Evolutionary conservation across 2,113 vertebrate species (phyloP).

Genomic region (Microcebus murinus): DNA sequence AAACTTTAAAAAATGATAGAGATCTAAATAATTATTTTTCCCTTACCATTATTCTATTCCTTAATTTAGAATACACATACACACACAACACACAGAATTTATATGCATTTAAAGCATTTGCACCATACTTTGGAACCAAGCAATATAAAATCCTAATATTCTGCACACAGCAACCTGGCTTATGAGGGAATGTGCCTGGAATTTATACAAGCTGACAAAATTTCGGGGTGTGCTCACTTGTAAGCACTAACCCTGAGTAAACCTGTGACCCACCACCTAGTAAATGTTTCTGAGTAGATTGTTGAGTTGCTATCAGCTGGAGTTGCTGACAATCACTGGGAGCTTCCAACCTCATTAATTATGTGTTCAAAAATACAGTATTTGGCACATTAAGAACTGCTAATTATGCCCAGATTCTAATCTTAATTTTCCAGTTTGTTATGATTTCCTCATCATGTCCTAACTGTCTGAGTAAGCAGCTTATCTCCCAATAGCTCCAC

Average conservation of each 20-base stretch:
- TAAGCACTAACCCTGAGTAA: background rate
- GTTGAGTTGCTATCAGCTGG: slow-evolving; percentile 70
- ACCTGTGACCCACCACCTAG: background rate
- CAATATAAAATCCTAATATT: background rate
- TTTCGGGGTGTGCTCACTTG: background rate
- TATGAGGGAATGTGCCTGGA: background rate
- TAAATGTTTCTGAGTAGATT: slow-evolving; percentile 76
- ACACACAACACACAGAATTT: background rate
- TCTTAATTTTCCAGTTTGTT: slow-evolving; percentile 74
- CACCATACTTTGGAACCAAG: background rate
- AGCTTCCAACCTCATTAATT: slow-evolving; percentile 82
- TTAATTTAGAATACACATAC: background rate
- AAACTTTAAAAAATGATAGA: background rate
- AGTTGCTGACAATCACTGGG: slow-evolving; percentile 69
- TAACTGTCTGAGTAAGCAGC: slow-evolving; percentile 80
- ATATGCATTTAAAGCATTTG: background rate
- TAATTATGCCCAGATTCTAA: slow-evolving; percentile 86
- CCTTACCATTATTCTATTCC: background rate
- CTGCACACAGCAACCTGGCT: background rate
- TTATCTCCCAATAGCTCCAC: slow-evolving; percentile 71
- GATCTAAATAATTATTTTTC: background rate
- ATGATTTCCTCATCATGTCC: slow-evolving; percentile 85
- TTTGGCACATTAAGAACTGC: slow-evolving; percentile 80
- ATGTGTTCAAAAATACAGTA: slow-evolving; percentile 73
- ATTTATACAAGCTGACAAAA: background rate